Percentiles rank a stretch among this genome's conserved stretches.
phyloP scores from a whole-genome alignment of 2,888 invertebrate species.

The Branchipolynoe longqiensis region DNA sequence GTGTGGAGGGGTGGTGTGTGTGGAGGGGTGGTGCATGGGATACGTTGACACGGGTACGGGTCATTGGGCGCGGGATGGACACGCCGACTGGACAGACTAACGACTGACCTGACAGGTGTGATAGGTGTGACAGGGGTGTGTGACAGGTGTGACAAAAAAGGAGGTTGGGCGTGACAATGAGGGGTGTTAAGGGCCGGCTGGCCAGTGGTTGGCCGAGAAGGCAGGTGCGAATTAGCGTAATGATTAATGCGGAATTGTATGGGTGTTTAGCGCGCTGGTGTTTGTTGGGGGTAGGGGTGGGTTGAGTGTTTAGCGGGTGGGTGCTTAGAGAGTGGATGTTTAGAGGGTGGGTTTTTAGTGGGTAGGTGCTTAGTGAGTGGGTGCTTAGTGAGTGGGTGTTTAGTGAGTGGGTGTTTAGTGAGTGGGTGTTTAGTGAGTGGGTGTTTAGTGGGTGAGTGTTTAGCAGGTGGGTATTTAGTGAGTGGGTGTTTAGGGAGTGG shows the following conservation, averaged over 20 bases:
- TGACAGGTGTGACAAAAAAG: slow-evolving; percentile 35
- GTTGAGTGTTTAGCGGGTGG: too few species aligned
- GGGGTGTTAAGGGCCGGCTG: slow-evolving; percentile 18
- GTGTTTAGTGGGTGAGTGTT: too few species aligned
- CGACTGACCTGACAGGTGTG: slow-evolving; percentile 37
- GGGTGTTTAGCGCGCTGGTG: not conserved
- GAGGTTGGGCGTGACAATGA: slow-evolving; percentile 14
- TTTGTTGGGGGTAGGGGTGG: not conserved
- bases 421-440: too few species aligned
- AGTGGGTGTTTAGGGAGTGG: too few species aligned
- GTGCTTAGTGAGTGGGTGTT: too few species aligned
- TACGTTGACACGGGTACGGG: slow-evolving; percentile 34
- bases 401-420: too few species aligned
- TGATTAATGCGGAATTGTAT: not conserved
- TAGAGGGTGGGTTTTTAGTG: too few species aligned
- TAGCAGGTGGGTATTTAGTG: too few species aligned
- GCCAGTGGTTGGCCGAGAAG: not conserved
- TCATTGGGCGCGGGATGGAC: slow-evolving; percentile 9
- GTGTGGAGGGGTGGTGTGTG: too few species aligned
- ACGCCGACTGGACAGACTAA: slow-evolving; percentile 38
- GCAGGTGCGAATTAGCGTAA: not conserved
- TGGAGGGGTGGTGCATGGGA: too few species aligned
- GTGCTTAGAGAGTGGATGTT: too few species aligned
- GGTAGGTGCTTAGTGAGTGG: too few species aligned
- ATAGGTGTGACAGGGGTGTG: slow-evolving; percentile 8